Conservation (phyloP, 2,888 invertebrate genomes). For the Noctua janthe region DNA sequence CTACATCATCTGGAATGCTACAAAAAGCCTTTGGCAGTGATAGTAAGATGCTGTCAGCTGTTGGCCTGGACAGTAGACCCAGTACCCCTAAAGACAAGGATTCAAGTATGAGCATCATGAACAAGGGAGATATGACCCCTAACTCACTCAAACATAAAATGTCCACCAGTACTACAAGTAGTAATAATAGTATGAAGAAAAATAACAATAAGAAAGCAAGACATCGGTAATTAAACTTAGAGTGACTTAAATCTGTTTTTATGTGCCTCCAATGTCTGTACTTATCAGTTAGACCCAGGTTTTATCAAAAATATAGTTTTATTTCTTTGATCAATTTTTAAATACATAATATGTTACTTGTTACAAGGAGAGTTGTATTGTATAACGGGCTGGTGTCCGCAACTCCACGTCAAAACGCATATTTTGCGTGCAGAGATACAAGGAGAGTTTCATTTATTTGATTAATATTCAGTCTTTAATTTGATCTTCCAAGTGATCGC, state of each 20-base stretch:
- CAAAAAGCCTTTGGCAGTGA: slow-evolving; percentile 86
- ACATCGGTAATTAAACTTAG: slow-evolving; percentile 91
- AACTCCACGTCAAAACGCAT: no score
- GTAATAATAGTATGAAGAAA: slow-evolving; percentile 92
- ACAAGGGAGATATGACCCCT: slow-evolving; percentile 83
- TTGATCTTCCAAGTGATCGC: slow-evolving; percentile 77
- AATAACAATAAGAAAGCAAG: slow-evolving; percentile 95
- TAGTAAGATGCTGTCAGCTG: slow-evolving; percentile 83
- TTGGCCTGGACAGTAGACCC: slow-evolving; percentile 86
- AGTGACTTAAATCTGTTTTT: slow-evolving; percentile 41
- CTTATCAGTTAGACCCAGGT: slow-evolving; percentile 60
- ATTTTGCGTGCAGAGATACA: slow-evolving; percentile 13
- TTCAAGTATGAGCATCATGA: slow-evolving; percentile 75
- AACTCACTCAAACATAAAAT: slow-evolving; percentile 90
- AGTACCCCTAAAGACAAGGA: slow-evolving; percentile 89
- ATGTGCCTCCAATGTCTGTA: slow-evolving; percentile 52
- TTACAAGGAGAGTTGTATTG: slow-evolving; percentile 46
- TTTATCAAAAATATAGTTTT: slow-evolving; percentile 55
- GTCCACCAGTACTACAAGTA: slow-evolving; percentile 79
- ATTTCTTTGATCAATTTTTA: slow-evolving; percentile 72
- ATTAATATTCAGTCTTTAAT: slow-evolving; percentile 67
- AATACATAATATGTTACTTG: slow-evolving; percentile 66
- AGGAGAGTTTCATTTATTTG: slow-evolving; percentile 50
- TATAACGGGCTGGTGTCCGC: no score
- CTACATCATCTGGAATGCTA: slow-evolving; percentile 82